These are phyloP conservation scores for Teleiodes luculella DNA, from an alignment of 2,888 invertebrate species.

Conservation along the genomic window DNA sequence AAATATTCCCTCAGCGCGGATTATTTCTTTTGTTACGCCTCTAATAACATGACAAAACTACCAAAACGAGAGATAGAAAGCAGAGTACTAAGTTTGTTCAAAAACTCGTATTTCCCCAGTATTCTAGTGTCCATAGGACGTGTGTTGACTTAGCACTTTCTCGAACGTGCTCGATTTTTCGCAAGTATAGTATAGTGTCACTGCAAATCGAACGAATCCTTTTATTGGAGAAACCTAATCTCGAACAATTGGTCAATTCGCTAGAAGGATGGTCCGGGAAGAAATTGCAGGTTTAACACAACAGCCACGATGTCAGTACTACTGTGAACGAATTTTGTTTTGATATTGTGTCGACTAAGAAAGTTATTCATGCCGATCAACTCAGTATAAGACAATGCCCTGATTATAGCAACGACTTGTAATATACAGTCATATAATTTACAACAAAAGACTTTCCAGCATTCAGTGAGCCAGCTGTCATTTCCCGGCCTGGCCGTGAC, in stretches of 20 bases:
- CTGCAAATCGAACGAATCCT: background rate
- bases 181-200: background rate
- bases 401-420: background rate
- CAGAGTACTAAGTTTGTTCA: no score
- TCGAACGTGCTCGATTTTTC: background rate
- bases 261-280: background rate
- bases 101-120: no score
- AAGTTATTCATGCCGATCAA: background rate
- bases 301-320: no score
- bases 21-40: no score
- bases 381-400: background rate
- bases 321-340: background rate
- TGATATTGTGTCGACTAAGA: background rate
- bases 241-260: background rate
- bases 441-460: background rate
- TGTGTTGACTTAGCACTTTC: background rate
- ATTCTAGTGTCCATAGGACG: background rate
- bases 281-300: background rate
- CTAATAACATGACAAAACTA: no score
- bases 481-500: slow-evolving; percentile 22
- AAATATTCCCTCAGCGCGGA: no score
- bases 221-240: background rate
- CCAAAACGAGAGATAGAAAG: no score
- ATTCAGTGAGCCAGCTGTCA: background rate
- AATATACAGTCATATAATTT: background rate